Base-by-base conservation (phyloP, 2,113 vertebrate species). In the Leptosomus discolor region DNA sequence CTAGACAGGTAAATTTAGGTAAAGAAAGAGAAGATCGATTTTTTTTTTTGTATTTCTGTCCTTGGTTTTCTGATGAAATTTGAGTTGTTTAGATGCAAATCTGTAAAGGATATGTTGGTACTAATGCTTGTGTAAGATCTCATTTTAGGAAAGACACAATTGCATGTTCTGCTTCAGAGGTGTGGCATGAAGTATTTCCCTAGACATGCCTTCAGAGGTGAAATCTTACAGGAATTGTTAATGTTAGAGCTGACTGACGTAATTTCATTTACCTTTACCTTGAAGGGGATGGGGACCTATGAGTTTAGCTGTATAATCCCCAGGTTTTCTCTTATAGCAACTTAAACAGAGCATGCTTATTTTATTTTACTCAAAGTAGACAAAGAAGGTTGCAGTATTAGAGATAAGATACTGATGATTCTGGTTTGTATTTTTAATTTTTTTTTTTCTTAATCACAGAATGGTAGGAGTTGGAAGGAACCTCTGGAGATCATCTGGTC, bases 361-460 rank as follows among this genome's bases (percentile, higher is more conserved):
- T 96, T 96, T 97, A 95, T 91, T 76, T 86, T 77, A 70, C 88
- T 94, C 45, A 50, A 94, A 98, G 80, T 95, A 95, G 96, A 67
- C 54, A 90, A 88, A 81, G 91, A 79, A 83, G 50, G 20, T 27
- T 92, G 48, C 19, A 78, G 45, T 43, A 12, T 79, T 90, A 85
- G 90, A 90, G 65, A 74, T 85, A 97, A 91, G 84, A 85, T 77
- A 88, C 27, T 75, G 30, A 63, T 63, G 92, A 65, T 92, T 86
- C 78, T 71, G 32, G 2, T 71, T 85, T 85, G 80, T 90, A 2
- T 83, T 85, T 96, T 74, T 91, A 48, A 6, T 8, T 19, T 88
- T 61, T n/a, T n/a, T 9, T 73, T 87, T 92, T 65, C 24, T n/a
- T 85, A n/a, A n/a, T n/a, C n/a, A n/a, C n/a, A n/a, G n/a, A n/a